Evolutionary conservation across 2,797 vertebrate genomes (phyloP), one percentile per base, ranked within the genome.

Genomic region (Danio albolineatus): DNA sequence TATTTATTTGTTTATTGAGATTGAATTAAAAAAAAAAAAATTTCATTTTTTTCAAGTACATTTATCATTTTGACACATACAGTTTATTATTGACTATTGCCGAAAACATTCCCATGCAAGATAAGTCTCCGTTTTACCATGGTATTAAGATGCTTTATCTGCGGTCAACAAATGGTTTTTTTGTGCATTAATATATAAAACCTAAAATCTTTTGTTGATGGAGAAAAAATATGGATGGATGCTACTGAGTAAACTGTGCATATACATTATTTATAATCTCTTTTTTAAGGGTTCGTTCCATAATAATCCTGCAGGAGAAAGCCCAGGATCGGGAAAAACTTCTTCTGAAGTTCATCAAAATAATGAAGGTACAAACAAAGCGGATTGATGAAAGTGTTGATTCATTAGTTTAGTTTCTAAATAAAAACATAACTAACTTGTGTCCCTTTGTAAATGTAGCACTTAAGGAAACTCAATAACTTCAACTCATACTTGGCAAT

Each of bases 401-500:
- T 48, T 46, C n/a, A n/a, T 54, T 60, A 16, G 7, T 10, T 13
- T 8, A 14, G 48, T 60, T 60, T 69, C 1, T 62, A 12, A 38
- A 2, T 4, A 28, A 7, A 16, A 71, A 43, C 14, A 16, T 12
- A 0, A 10, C 49, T 49, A 53, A 60, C 14, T 10, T 1, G 21
- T 56, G 49, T 69, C 12, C 10, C n/a, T 49, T 10, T 76, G 6
- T 49, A 43, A 28, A 13, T 73, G 10, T 88, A 98, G 97, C 95
- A 97, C 91, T 93, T 98, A 84, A 84, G 96, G 73, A 98, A 98
- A 87, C 94, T 98, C 62, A 98, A 95, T 89, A 98, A 98, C 89
- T 98, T 98, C 85, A 98, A 98, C 91, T 98, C 97, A 7, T 98
- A 98, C 89, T 90, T 98, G 93, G 96, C 97, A 85, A 97, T 98